Evolutionary conservation across 2,797 vertebrate species (phyloP), one percentile per base, ranked within the genome.

Genomic region (Sebastes itinus): DNA sequence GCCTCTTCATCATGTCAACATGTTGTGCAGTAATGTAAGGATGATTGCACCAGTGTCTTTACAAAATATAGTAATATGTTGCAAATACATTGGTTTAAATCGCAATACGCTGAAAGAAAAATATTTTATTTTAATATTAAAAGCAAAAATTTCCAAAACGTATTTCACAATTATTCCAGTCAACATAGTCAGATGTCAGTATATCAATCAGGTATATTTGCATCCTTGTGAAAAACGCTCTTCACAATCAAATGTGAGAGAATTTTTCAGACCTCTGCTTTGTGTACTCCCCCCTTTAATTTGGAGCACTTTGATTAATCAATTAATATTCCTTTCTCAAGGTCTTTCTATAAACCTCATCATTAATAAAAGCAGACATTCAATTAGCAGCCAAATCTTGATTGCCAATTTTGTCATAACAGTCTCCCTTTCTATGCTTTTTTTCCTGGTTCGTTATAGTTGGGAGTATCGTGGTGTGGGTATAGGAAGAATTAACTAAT

Each of bases 311-410:
- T 93, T 96, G 95, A 96, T 96, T 96, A 96, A 97, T 97, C 97
- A 96, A 94, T 97, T 97, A 97, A 97, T 97, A 96, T 96, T 97
- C 96, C 58, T 87, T 96, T 96, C 96, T 96, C 96, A 97, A 97
- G 96, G 96, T 96, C 97, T 93, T 96, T 97, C 96, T 96, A 96
- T 95, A 96, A 97, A 97, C 96, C 96, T 96, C 95, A 94, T 97
- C 97, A 98, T 98, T 98, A 98, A 97, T 98, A 98, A 98, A 98
- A 96, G 96, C 95, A 96, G 97, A 98, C 97, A 97, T 97, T 97
- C 97, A 97, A 98, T 98, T 98, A 98, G 94, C 90, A 94, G 90
- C 92, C 86, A 95, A 96, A 96, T 96, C 96, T 96, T 95, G 95
- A 97, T 96, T 95, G 97, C 95, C 95, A 96, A 95, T 96, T 96